A percentile compares a stretch with the other conserved stretches of the same genome.
Conservation (phyloP, 2,113 vertebrate species). For the Syrrhaptes paradoxus region DNA sequence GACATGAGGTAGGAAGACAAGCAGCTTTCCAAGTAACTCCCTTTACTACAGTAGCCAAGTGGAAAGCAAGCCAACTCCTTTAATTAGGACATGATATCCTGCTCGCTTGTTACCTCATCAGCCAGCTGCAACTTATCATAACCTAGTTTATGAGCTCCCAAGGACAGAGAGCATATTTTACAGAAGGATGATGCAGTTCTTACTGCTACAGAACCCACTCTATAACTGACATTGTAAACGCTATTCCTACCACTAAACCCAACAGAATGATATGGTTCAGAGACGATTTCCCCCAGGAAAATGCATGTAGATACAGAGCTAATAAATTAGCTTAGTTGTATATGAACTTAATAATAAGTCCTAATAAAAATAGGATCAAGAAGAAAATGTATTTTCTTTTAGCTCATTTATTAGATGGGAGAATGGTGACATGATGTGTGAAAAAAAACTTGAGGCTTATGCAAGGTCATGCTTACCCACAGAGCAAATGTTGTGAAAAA, state of each 20-base stretch:
- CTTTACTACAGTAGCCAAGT: constrained; percentile 39
- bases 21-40: constrained; percentile 54
- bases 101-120: constrained; percentile 32
- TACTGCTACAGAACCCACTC: neutral
- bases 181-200: neutral
- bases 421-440: neutral
- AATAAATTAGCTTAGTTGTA: neutral
- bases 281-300: neutral
- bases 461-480: neutral
- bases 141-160: neutral
- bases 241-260: neutral
- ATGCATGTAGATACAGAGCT: neutral
- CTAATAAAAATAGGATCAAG: neutral
- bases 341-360: neutral
- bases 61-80: constrained; percentile 10
- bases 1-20: constrained; percentile 35
- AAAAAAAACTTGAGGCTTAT: neutral
- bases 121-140: constrained; percentile 38
- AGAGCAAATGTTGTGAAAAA: neutral
- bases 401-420: neutral
- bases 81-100: constrained; percentile 50
- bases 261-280: neutral
- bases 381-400: neutral
- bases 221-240: neutral
- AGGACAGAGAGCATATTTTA: neutral